Base-by-base conservation (phyloP, 2,888 invertebrate species). In the Onchidella celtica region DNA sequence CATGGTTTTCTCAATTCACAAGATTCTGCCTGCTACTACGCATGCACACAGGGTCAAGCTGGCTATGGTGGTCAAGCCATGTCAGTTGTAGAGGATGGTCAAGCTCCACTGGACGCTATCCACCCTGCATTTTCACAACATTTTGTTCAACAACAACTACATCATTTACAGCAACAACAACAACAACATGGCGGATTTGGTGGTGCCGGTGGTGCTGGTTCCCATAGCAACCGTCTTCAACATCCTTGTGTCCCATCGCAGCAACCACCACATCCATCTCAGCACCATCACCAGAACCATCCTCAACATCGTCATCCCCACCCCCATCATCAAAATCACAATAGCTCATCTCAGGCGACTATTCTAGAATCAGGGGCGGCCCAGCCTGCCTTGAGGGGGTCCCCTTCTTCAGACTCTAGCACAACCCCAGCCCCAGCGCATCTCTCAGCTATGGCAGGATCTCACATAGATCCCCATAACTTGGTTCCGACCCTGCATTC, bases 51-150 rank as follows among this genome's bases (percentile, higher is more conserved):
- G 3, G 84, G 86, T 21, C 85, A 82, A 14, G 87, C 86, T n/a
- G 85, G 87, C 3, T 88, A 88, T 70, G 90, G 89, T 11, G 91
- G 90, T 34, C 90, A 90, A 59, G 78, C 89, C 40, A 91, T 91
- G 91, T 86, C 90, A 17, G 91, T 91, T 0, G 90, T 91, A 59
- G 91, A 91, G 63, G 88, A 88, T 65, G 73, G 77, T 40, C 85
- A 85, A 6, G 84, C 86, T n/a, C 87, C 85, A 38, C 77, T 63
- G 40, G 85, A 85, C 47, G 69, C 82, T 47, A 70, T 74, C 47
- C 79, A 79, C 70, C 66, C 83, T 4, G 78, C 68, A 17, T 63
- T 81, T 55, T 66, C 77, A 70, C 70, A 63, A 57, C 83, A 75
- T 32, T n/a, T 74, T 61, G n/a, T 61, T 21, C 85, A 82, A 32